Evolutionary conservation across 2,797 vertebrate species (phyloP).

Genomic region (Coranthus polyacanthus): DNA sequence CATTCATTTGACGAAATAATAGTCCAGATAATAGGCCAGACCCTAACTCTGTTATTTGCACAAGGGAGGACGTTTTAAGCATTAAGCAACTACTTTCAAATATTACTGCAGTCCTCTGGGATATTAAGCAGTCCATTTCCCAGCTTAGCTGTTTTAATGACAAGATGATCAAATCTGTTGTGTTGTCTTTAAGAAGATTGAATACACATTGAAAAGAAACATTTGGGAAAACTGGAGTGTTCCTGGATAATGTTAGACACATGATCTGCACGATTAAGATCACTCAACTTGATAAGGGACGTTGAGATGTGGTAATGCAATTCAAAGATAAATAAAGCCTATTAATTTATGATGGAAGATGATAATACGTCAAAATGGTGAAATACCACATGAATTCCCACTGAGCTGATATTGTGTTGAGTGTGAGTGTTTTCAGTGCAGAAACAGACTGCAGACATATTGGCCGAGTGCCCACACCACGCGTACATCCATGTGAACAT

Average conservation of each 20-base stretch:
- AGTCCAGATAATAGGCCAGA: background rate
- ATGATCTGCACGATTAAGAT: constrained; percentile 37
- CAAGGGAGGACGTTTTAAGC: constrained; percentile 12
- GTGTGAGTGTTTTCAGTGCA: constrained; percentile 52
- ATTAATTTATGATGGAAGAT: constrained; percentile 44
- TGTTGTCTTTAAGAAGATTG: constrained; percentile 39
- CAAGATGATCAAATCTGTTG: constrained; percentile 52
- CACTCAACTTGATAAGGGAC: constrained; percentile 40
- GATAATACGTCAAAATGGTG: constrained; percentile 42
- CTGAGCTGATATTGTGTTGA: constrained; percentile 49
- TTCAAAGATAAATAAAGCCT: constrained; percentile 48
- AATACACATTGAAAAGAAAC: constrained; percentile 40
- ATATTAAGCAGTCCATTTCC: constrained; percentile 38
- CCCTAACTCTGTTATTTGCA: constrained; percentile 12
- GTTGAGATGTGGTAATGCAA: constrained; percentile 39
- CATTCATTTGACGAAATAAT: constrained; percentile 12
- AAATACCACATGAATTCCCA: constrained; percentile 52
- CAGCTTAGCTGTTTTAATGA: constrained; percentile 41
- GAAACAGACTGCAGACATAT: constrained; percentile 37
- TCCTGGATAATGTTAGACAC: constrained; percentile 26
- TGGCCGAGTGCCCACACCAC: constrained; percentile 63
- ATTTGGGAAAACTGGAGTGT: constrained; percentile 50
- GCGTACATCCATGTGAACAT: constrained; percentile 20
- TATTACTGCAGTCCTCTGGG: constrained; percentile 23
- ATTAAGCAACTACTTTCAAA: constrained; percentile 29